Evolutionary conservation across 2,113 vertebrate genomes (phyloP), one percentile per base, ranked within the genome.

Genomic region (Alethe castanea): DNA sequence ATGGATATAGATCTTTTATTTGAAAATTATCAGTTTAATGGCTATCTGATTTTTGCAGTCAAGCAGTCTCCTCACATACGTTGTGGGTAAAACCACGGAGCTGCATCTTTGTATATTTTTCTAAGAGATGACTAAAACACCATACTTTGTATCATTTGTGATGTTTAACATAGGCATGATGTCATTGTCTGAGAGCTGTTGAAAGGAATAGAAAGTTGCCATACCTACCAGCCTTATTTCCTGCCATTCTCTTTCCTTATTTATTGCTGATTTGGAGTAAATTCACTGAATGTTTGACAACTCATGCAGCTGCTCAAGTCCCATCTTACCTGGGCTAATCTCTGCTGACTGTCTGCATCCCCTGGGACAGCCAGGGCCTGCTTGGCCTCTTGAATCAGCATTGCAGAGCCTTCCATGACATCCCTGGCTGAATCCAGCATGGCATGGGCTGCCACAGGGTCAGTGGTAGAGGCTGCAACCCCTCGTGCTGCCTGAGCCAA

Each of bases 361-460:
- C 99, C 99, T 1, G 99, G 99, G 33, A 98, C 99, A 59, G 99
- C 98, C 94, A 99, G 97, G 31, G 99, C 99, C 97, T 99, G 98
- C 95, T 99, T 99, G 20, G 99, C 99, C 96, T 99, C 99, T 13
- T 99, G 99, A 90, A 99, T 99, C 76, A 99, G 98, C 98, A 99
- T 98, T 42, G 99, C 99, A 1, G 99, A 99, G 78, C 99, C 99
- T 90, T 99, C 99, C 99, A 99, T 99, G 76, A 99, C 99, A 15
- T 99, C 99, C 73, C 99, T 98, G 35, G 99, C 99, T 0, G 99
- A 99, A 72, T 99, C 99, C 91, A 99, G 76, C 99, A 99, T 99
- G 4, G 99, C 99, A 2, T 98, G 99, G 1, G 98, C 98, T 31
- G 99, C 98, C 56, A 98, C 96, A 1, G 99, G 99, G 96, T 99